phyloP scores from a whole-genome alignment of 1,140 invertebrate species.

The Bombus pyrosoma region DNA sequence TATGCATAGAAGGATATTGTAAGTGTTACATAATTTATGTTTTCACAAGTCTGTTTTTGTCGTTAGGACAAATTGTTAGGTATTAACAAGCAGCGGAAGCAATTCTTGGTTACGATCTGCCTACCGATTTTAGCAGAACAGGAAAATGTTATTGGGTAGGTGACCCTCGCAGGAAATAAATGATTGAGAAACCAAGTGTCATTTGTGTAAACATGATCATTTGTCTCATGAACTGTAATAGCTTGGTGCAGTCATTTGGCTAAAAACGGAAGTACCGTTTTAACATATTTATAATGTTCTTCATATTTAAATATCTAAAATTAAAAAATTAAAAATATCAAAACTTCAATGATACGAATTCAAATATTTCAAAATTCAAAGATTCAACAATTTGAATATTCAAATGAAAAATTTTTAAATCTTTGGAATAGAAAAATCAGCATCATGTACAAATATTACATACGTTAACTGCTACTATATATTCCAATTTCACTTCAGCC shows the following conservation, averaged over 20 bases:
- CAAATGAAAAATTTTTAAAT: not conserved
- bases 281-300: not conserved
- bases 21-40: not conserved
- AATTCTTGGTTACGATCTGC: not conserved
- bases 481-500: not conserved
- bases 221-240: not conserved
- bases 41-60: not conserved
- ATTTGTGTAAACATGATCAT: slow-evolving; percentile 13
- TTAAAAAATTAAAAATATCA: not conserved
- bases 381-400: not conserved
- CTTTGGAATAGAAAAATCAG: not conserved
- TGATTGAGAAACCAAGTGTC: slow-evolving; percentile 29
- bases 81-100: slow-evolving; percentile 33
- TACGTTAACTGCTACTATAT: not conserved
- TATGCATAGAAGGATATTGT: too few species aligned
- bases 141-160: not conserved
- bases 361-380: not conserved
- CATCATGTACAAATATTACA: not conserved
- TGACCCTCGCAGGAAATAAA: slow-evolving; percentile 19
- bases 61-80: slow-evolving; percentile 30
- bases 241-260: not conserved
- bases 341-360: not conserved
- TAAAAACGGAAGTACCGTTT: not conserved
- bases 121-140: slow-evolving; percentile 1
- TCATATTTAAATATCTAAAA: not conserved